Evolutionary conservation across 2,113 vertebrate genomes (phyloP).

Genomic region (Colossoma macropomum): DNA sequence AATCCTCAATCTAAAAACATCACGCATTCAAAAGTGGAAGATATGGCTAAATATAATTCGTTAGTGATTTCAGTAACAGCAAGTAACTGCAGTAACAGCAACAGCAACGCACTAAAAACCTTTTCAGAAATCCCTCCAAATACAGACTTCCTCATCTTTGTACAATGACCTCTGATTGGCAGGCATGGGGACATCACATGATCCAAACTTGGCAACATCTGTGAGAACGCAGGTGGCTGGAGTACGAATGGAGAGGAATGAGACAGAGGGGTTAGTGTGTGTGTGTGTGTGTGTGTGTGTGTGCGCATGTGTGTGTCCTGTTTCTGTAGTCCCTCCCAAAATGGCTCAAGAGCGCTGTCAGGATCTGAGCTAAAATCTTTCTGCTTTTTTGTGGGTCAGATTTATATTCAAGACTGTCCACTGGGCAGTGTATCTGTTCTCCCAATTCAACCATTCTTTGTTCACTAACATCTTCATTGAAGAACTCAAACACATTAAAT

Average conservation of each 20-base stretch:
- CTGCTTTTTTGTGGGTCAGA: neutral
- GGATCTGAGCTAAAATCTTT: slow-evolving; percentile 1
- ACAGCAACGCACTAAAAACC: neutral
- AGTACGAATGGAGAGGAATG: slow-evolving; percentile 9
- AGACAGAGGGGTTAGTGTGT: neutral
- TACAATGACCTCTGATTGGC: slow-evolving; percentile 15
- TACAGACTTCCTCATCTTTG: neutral
- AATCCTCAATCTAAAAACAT: too few species aligned
- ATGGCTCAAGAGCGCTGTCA: neutral
- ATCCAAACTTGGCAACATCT: slow-evolving; percentile 38
- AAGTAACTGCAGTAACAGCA: neutral
- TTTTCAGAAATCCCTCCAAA: neutral
- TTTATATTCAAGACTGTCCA: neutral
- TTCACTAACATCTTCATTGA: neutral
- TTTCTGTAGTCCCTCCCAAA: slow-evolving; percentile 28
- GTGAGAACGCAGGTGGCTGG: slow-evolving; percentile 47
- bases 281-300: slow-evolving; percentile 11
- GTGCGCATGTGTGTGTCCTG: slow-evolving; percentile 5
- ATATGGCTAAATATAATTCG: neutral
- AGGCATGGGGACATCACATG: slow-evolving; percentile 40
- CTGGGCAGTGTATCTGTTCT: neutral
- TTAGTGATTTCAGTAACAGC: neutral
- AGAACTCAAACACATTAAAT: neutral
- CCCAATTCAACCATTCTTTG: neutral
- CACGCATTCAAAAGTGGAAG: neutral